Base-by-base conservation (phyloP, 2,113 vertebrate genomes). In the Puma concolor region DNA sequence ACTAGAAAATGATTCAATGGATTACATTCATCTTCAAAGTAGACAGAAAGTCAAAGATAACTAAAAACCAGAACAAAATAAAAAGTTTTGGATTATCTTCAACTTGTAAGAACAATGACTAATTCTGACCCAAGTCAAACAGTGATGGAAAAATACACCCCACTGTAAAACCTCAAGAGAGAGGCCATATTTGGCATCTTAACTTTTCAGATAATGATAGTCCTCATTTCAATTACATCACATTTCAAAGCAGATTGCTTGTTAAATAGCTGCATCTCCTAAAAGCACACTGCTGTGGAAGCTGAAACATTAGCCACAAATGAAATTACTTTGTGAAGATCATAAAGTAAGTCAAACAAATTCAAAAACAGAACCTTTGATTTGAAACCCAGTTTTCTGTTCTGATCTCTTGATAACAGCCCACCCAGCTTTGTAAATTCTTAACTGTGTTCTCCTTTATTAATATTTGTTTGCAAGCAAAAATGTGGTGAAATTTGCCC, bases 281-380 rank as follows among this genome's bases (percentile, higher is more conserved):
- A 38, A 92, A 87, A 97, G 91, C 10, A 36, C n/a, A 57, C 27
- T 88, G 82, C 17, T 84, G n/a, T 76, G 50, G 84, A 95, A 72
- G 84, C 5, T 92, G 84, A 97, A 93, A 97, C 27, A 54, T 63
- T 81, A 88, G 29, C 60, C 71, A 97, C 44, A 93, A 97, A 97
- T 44, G 60, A 82, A 92, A 97, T 88, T 38, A 95, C 44, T 52
- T 76, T 83, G 67, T 96, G 64, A 91, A 83, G 86, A 89, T 94
- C 77, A 93, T 91, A 79, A 96, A 96, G 80, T 63, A 95, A 97
- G 83, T 91, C 52, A 95, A 76, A 95, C n/a, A 94, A 87, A 85
- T 94, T 97, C 88, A 64, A 86, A 93, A 95, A 48, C 31, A 91
- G 66, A 95, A 94, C 36, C 31, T 97, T 97, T 95, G 81, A 96